Evolutionary conservation across 2,113 vertebrate species (phyloP).

Genomic region (Mesocricetus auratus): DNA sequence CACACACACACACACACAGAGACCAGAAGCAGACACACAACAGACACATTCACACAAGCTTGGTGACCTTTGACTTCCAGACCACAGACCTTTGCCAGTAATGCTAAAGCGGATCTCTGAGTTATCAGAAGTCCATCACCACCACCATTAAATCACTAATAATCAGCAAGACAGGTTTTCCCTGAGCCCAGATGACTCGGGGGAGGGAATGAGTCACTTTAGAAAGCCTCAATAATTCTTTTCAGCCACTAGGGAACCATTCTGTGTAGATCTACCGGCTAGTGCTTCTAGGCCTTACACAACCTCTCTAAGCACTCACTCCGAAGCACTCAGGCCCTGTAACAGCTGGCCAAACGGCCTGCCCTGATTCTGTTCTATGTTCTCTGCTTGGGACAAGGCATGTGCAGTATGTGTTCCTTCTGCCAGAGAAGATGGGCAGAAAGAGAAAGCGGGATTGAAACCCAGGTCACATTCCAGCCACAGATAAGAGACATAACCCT

Average conservation of each 20-base stretch:
- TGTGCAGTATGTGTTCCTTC: no score
- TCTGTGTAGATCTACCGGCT: not conserved
- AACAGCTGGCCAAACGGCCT: no score
- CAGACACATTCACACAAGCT: not conserved
- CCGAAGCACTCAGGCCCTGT: fast-evolving
- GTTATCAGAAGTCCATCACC: conserved; percentile 31
- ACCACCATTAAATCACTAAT: conserved; percentile 30
- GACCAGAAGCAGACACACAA: not conserved
- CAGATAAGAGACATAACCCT: not conserved
- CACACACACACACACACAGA: not conserved
- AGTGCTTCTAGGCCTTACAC: not conserved
- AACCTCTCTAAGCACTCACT: not conserved
- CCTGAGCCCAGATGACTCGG: not conserved
- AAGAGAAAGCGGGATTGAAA: not conserved
- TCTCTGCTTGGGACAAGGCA: fast-evolving
- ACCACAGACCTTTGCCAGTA: not conserved
- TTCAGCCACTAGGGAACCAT: not conserved
- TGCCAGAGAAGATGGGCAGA: not conserved
- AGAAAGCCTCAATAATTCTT: conserved; percentile 29
- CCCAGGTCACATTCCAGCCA: not conserved
- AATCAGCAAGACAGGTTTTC: conserved; percentile 51
- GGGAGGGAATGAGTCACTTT: conserved; percentile 35
- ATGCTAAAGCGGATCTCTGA: not conserved
- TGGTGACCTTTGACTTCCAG: conserved; percentile 50
- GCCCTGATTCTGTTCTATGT: fast-evolving